Evolutionary conservation across 2,888 invertebrate species (phyloP), one percentile per base, ranked within the genome.

Genomic region (Ecliptopera silaceata): DNA sequence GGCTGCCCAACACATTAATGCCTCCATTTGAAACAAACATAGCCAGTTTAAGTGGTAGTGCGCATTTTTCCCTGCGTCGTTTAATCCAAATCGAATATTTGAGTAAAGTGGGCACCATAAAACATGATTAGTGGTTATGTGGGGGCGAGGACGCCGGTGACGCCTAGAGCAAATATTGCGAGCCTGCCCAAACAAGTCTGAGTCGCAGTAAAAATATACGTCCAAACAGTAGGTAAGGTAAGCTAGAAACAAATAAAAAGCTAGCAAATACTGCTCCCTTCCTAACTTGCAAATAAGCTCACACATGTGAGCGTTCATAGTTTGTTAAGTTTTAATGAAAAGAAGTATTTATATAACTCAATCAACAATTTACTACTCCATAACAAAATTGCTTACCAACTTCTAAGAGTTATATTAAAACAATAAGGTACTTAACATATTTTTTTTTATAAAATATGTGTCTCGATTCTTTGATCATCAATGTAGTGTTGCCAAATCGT

Each of bases 41-140:
- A 12, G 36, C 42, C 49, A 45, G 34, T 60, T 41, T 52, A 49
- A 56, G 49, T 51, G 56, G 39, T 45, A 42, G 59, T 64, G 64
- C 61, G 49, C 65, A 66, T 75, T 77, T 75, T 77, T 71, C 71
- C 72, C 65, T 73, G 69, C 72, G 70, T 73, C 77, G 73, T 82
- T 81, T 84, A 82, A 87, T 85, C 82, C 81, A 73, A 80, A 83
- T 84, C 80, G 86, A 80, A 76, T 77, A 74, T 76, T 71, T 73
- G 76, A 80, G 81, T 81, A 79, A 79, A 81, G 79, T 79, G 77
- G 68, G 77, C 74, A 79, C 77, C 85, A 83, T 88, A 88, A 88
- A 88, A 88, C 86, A 87, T 88, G 87, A 89, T 88, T 87, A 86
- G 88, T 85, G 86, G 83, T 76, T 72, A 72, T 76, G 75, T 69